Conservation (phyloP, 2,113 vertebrate genomes). For the Hydrolagus affinis region DNA sequence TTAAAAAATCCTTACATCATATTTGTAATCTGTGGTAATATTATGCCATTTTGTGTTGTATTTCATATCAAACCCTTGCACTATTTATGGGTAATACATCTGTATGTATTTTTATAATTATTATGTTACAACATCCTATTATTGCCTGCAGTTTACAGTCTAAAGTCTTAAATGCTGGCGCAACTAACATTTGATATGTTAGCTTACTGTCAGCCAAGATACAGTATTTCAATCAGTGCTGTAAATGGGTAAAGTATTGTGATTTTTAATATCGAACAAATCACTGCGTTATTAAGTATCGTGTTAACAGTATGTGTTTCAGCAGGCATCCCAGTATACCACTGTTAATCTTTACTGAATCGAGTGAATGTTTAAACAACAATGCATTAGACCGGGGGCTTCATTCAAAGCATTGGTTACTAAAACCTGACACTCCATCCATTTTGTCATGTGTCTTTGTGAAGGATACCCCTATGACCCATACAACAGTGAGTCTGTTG, state of each 20-base stretch:
- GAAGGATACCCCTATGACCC: background rate
- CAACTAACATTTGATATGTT: background rate
- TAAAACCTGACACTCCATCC: background rate
- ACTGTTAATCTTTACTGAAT: background rate
- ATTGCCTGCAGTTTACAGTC: background rate
- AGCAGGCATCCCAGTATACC: too few relatives aligned
- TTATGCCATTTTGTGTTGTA: slow-evolving; percentile 4
- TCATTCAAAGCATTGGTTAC: background rate
- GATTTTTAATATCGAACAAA: background rate
- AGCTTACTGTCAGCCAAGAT: slow-evolving; percentile 1
- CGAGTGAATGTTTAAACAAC: background rate
- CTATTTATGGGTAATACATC: slow-evolving; percentile 9
- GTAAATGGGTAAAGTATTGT: background rate
- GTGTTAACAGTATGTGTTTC: background rate
- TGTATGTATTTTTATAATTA: slow-evolving; percentile 7
- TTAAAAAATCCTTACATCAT: background rate
- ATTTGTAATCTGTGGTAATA: slow-evolving; percentile 2
- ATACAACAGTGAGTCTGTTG: background rate
- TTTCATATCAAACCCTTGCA: slow-evolving; percentile 4
- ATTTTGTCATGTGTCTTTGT: background rate
- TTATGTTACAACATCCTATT: background rate
- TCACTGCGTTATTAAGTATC: background rate
- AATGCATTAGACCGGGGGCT: background rate
- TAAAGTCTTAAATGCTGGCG: background rate
- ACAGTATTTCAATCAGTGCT: background rate